Conservation (phyloP, 2,888 invertebrate species). For the Aspidiotus destructor region DNA sequence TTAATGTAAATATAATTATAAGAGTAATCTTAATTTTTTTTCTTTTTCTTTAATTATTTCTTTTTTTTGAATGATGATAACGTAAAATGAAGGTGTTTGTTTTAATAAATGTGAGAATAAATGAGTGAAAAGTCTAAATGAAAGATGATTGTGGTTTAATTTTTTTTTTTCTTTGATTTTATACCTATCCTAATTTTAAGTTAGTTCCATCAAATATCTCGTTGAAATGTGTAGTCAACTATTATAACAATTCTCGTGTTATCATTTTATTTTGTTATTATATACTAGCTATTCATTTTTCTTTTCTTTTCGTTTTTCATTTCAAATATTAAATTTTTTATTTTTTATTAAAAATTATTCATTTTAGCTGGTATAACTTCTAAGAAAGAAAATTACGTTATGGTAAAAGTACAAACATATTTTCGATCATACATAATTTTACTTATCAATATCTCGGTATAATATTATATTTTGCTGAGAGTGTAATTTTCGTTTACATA, state of each 20-base stretch:
- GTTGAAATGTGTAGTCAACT: no score
- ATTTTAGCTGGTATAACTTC: neutral
- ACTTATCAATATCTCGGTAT: no score
- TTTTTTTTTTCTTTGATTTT: constrained; percentile 20
- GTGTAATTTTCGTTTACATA: no score
- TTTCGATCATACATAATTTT: neutral
- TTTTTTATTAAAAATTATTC: neutral
- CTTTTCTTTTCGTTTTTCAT: constrained; percentile 12
- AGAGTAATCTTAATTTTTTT: constrained; percentile 23
- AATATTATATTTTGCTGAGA: no score
- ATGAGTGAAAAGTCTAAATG: neutral
- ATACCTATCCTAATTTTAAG: neutral
- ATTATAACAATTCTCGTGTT: neutral
- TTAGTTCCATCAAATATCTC: no score
- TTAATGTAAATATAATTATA: constrained; percentile 32
- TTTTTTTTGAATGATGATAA: neutral
- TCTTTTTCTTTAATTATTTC: constrained; percentile 11
- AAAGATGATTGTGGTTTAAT: neutral
- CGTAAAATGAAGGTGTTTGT: neutral
- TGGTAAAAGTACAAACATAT: constrained; percentile 2
- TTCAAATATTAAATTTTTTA: neutral
- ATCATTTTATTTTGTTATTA: constrained; percentile 15
- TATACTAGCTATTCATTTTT: constrained; percentile 8
- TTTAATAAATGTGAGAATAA: neutral
- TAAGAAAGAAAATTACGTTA: neutral